Evolutionary conservation across 35 echinoderm and acorn worm species (phyloP), one percentile per base, ranked within the genome.

Genomic region (Stichopus chloronotus): DNA sequence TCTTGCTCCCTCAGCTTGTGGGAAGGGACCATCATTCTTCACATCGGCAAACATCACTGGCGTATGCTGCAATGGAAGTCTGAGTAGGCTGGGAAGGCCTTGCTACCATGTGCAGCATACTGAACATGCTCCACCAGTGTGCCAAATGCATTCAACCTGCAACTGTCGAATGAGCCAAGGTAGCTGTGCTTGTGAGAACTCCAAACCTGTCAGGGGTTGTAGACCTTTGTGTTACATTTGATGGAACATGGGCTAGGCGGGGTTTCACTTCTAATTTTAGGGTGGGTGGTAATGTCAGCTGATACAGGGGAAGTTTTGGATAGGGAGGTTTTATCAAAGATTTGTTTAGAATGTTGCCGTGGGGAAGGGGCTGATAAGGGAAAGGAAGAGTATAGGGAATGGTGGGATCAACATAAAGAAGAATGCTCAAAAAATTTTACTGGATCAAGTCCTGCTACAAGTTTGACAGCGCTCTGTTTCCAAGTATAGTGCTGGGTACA

Each of bases 231-330:
- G 93, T 91, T 2, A 71, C 93, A n/a, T n/a, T n/a, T n/a, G n/a
- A n/a, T n/a, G n/a, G n/a, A n/a, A n/a, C n/a, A n/a, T n/a, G n/a
- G n/a, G 52, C 55, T 53, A 84, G 86, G 22, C 21, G 19, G 53
- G 93, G 88, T 4, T 84, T 92, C 56, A 92, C 93, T 19, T 83
- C 93, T 16, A 91, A 94, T 56, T 92, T 92, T 85, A 90, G 88
- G 19, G 90, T 94, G 93, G 8, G 93, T 94, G 54, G 78, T 94
- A 11, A 94, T 94, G 88, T 85, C 88, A 52, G 81, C 10, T n/a
- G n/a, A n/a, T n/a, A n/a, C n/a, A n/a, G n/a, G n/a, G n/a, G n/a
- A n/a, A n/a, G n/a, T n/a, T n/a, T 25, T 91, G 59, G 90, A 94
- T 72, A 22, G 92, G 12, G 72, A 84, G 16, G 59, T 94, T 76